Conservation (phyloP, 92 coral and sea anemone species). For the Palythoa heliodiscus region DNA sequence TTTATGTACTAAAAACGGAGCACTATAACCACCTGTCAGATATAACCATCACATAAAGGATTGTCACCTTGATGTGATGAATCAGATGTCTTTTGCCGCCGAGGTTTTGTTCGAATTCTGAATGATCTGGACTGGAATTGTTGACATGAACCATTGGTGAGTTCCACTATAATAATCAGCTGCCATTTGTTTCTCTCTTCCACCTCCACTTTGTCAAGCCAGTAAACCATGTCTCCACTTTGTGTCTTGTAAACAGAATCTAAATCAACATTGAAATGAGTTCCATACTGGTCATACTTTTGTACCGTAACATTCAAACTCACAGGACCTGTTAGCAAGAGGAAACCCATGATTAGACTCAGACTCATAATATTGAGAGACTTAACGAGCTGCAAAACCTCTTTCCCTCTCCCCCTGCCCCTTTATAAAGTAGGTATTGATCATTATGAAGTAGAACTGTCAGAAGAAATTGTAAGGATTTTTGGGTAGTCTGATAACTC, state of each 20-base stretch:
- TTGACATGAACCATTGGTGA: constrained; percentile 58
- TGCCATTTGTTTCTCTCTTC: constrained; percentile 83
- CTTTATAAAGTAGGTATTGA: not conserved
- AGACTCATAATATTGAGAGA: not conserved
- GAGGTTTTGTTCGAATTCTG: constrained; percentile 86
- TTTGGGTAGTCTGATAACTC: too few relatives aligned
- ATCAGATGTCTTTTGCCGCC: constrained; percentile 43
- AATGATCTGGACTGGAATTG: constrained; percentile 66
- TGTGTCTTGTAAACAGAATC: constrained; percentile 86
- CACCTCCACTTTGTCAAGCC: constrained; percentile 85
- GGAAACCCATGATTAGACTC: not conserved
- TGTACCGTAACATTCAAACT: constrained; percentile 57
- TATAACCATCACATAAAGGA: not conserved
- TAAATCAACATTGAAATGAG: constrained; percentile 71
- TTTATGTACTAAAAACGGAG: too few relatives aligned
- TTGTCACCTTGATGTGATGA: constrained; percentile 28
- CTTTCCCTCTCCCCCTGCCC: too few relatives aligned
- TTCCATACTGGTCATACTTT: constrained; percentile 39
- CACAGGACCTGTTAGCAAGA: constrained; percentile 56
- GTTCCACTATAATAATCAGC: constrained; percentile 55
- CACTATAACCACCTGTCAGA: not conserved
- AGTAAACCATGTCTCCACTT: constrained; percentile 68
- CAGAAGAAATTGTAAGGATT: too few relatives aligned
- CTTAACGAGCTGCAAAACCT: too few relatives aligned
- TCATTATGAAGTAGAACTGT: too few relatives aligned